Base-by-base conservation (phyloP, 2,797 vertebrate species). In the Scolopax rusticola region DNA sequence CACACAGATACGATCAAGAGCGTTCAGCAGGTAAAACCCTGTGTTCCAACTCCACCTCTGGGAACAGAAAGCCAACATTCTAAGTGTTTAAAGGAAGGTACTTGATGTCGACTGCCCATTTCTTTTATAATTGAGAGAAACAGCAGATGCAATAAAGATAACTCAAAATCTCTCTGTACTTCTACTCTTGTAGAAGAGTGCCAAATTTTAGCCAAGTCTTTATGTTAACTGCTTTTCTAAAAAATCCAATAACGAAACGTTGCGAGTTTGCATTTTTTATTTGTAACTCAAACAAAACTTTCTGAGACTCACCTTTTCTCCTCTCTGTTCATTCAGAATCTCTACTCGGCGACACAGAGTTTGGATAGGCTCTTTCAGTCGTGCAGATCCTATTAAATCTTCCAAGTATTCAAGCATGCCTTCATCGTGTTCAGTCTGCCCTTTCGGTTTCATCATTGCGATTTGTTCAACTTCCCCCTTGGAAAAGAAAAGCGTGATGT, bases 391-490 rank as follows among this genome's bases (percentile, higher is more conserved):
- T 67, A 99, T 99, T 36, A 99, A 97, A 93, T 99, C 99, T 98
- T 99, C 99, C 93, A 99, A 97, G 88, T 99, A 99, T 79, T 99
- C 99, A 85, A 99, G 98, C 99, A 99, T 99, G 28, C 99, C 99
- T 92, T 99, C 99, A 4, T 99, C 99, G 12, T 99, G 99, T 93
- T 99, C 99, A 2, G 98, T 99, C 97, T 99, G 99, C 74, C 99
- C 99, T 98, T 99, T 99, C 21, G 99, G 98, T 95, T 99, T 99
- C 99, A 99, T 99, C 99, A 99, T 99, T 61, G 99, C 98, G 24
- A 99, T 99, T 91, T 99, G 99, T 96, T 99, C 99, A 95, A 99
- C 99, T 98, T 99, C 99, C 28, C 99, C 99, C 99, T 99, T 97
- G 30, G 89, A 88, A 98, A 94, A 87, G 21, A 91, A 91, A 94